Percentiles rank a stretch among this genome's conserved stretches.
Conservation (phyloP, 2,113 vertebrate genomes). For the Rostratula benghalensis region DNA sequence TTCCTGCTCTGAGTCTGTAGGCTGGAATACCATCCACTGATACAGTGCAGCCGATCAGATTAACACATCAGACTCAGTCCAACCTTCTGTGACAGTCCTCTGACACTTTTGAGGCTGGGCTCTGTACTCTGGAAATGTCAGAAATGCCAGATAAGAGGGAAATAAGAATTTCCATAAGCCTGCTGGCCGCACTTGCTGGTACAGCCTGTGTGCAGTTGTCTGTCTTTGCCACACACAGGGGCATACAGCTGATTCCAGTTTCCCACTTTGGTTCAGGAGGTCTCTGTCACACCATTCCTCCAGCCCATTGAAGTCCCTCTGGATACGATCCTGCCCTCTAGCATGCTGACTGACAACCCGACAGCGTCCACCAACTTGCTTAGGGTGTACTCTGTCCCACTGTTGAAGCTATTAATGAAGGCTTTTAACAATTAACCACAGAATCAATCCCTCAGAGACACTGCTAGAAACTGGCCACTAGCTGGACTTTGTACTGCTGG, state of each 20-base stretch:
- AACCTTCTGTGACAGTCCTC: background rate
- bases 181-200: background rate
- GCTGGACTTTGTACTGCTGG: background rate
- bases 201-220: background rate
- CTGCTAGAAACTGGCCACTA: background rate
- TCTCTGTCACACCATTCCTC: background rate
- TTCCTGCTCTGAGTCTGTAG: background rate
- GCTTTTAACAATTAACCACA: background rate
- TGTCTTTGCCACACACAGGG: background rate
- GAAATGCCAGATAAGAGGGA: background rate
- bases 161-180: background rate
- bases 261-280: background rate
- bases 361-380: background rate
- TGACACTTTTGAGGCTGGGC: background rate
- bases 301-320: background rate
- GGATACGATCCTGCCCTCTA: background rate
- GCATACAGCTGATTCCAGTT: background rate
- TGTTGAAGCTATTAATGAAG: background rate
- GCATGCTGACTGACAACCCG: rapidly evolving
- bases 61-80: background rate
- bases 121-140: background rate
- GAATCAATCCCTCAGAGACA: background rate
- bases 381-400: background rate
- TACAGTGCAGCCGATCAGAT: background rate
- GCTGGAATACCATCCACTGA: background rate